These are phyloP conservation scores for Hyppa rectilinea DNA, from an alignment of 2,888 invertebrate species.

Conservation along the genomic window DNA sequence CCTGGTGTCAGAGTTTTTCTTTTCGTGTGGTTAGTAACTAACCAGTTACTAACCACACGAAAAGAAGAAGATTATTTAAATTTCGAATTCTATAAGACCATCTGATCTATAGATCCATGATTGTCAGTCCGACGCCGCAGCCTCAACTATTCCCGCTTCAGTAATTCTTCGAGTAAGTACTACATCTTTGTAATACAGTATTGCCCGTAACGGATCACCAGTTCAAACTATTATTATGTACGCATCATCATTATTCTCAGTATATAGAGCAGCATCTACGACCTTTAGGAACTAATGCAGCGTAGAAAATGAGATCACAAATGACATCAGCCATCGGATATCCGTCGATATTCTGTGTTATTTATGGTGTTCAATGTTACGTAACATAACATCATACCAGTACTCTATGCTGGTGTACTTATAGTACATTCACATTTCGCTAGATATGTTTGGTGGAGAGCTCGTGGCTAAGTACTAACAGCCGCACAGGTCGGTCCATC, in stretches of 20 bases:
- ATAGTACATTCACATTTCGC: not conserved
- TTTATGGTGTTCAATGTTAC: slow-evolving; percentile 11
- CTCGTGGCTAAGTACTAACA: too few relatives aligned
- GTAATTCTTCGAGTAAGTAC: slow-evolving; percentile 26
- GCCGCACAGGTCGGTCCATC: too few relatives aligned
- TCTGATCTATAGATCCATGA: too few relatives aligned
- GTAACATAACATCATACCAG: not conserved
- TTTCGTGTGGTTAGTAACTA: too few relatives aligned
- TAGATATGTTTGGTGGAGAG: too few relatives aligned
- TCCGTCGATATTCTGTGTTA: slow-evolving; percentile 1
- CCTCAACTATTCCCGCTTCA: slow-evolving; percentile 25
- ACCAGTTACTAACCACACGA: too few relatives aligned
- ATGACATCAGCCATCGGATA: slow-evolving; percentile 53
- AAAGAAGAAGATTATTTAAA: too few relatives aligned
- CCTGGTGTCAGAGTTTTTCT: too few relatives aligned
- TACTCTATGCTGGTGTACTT: not conserved
- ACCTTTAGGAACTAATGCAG: slow-evolving; percentile 57
- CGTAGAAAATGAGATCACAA: slow-evolving; percentile 61
- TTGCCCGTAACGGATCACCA: slow-evolving; percentile 34
- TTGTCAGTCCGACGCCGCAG: not conserved
- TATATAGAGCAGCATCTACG: slow-evolving; percentile 20
- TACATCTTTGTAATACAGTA: slow-evolving; percentile 11
- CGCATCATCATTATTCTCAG: slow-evolving; percentile 39
- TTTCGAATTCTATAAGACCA: too few relatives aligned
- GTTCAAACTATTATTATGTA: slow-evolving; percentile 23